Evolutionary conservation across 1,140 invertebrate species (phyloP).

Genomic region (Drosophila albomicans): DNA sequence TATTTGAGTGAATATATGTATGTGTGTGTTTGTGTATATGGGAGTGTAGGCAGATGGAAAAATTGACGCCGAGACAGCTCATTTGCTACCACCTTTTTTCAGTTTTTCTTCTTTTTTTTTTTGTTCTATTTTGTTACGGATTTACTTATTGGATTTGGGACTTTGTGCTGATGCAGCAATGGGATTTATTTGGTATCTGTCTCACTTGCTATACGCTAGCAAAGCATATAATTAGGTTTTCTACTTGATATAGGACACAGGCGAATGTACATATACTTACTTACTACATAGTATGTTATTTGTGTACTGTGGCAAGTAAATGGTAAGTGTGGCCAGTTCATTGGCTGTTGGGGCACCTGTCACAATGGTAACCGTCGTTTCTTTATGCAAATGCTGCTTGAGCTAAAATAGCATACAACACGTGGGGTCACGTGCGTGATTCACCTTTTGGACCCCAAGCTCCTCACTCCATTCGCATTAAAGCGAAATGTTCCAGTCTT

Average conservation of each 20-base stretch:
- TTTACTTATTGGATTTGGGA: slow-evolving; percentile 82
- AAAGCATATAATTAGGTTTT: slow-evolving; percentile 70
- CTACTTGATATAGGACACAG: slow-evolving; percentile 46
- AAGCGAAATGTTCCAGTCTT: slow-evolving; percentile 14
- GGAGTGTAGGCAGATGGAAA: slow-evolving; percentile 13
- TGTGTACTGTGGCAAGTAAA: slow-evolving; percentile 11
- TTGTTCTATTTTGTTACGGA: slow-evolving; percentile 41
- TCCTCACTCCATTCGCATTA: neutral
- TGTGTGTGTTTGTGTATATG: slow-evolving; percentile 3
- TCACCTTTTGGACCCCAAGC: slow-evolving; percentile 44
- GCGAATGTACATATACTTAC: neutral
- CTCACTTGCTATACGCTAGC: slow-evolving; percentile 37
- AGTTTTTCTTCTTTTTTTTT: slow-evolving; percentile 23
- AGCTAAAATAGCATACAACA: slow-evolving; percentile 33
- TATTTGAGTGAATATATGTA: slow-evolving; percentile 6
- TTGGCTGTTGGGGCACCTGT: slow-evolving; percentile 27
- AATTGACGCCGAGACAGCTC: slow-evolving; percentile 42
- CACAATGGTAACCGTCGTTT: slow-evolving; percentile 18
- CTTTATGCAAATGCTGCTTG: slow-evolving; percentile 61
- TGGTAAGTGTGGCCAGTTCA: slow-evolving; percentile 13
- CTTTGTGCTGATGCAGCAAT: slow-evolving; percentile 70
- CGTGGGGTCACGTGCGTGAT: slow-evolving; percentile 65
- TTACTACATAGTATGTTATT: neutral
- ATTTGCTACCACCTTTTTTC: slow-evolving; percentile 27
- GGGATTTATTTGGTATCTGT: slow-evolving; percentile 57